Conservation (phyloP, 2,888 invertebrate genomes). For the Epinotia ramella region DNA sequence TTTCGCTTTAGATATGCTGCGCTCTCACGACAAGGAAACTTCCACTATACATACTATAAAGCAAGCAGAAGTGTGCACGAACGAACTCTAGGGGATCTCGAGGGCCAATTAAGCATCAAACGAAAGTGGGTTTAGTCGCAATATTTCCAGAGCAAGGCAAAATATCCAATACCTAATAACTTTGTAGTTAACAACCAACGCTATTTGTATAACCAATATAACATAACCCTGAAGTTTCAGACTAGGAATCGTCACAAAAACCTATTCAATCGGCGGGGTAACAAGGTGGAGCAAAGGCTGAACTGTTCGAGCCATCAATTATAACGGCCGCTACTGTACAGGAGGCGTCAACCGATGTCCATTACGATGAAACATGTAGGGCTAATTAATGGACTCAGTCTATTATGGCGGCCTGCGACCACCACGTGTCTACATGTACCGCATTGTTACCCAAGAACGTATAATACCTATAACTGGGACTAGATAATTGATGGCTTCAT, state of each 20-base stretch:
- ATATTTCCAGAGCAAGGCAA: slow-evolving; percentile 28
- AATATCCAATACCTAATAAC: slow-evolving; percentile 18
- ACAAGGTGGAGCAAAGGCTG: slow-evolving; percentile 59
- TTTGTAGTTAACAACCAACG: neutral
- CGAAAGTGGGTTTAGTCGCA: slow-evolving; percentile 32
- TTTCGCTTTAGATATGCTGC: neutral
- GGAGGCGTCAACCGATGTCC: slow-evolving; percentile 68
- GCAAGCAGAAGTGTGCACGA: slow-evolving; percentile 21
- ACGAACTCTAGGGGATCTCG: slow-evolving; percentile 22
- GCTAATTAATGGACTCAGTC: slow-evolving; percentile 78
- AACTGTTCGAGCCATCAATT: slow-evolving; percentile 58
- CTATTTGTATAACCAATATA: slow-evolving; percentile 5
- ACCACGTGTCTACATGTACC: slow-evolving; percentile 58
- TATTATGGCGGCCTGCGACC: slow-evolving; percentile 66
- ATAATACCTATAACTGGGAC: slow-evolving; percentile 18
- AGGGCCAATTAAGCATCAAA: slow-evolving; percentile 44
- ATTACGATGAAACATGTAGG: slow-evolving; percentile 78
- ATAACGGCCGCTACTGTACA: slow-evolving; percentile 47
- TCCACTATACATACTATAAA: slow-evolving; percentile 5
- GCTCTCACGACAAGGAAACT: slow-evolving; percentile 22
- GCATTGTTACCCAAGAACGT: slow-evolving; percentile 46
- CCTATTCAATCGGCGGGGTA: slow-evolving; percentile 47
- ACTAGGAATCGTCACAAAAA: slow-evolving; percentile 22
- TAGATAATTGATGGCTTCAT: slow-evolving; percentile 4
- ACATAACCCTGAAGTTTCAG: slow-evolving; percentile 2